Percentiles rank a stretch among this genome's conserved stretches.
These are phyloP conservation scores for Atractosteus spatula DNA, from an alignment of 2,113 vertebrate genomes.

Conservation along the genomic window DNA sequence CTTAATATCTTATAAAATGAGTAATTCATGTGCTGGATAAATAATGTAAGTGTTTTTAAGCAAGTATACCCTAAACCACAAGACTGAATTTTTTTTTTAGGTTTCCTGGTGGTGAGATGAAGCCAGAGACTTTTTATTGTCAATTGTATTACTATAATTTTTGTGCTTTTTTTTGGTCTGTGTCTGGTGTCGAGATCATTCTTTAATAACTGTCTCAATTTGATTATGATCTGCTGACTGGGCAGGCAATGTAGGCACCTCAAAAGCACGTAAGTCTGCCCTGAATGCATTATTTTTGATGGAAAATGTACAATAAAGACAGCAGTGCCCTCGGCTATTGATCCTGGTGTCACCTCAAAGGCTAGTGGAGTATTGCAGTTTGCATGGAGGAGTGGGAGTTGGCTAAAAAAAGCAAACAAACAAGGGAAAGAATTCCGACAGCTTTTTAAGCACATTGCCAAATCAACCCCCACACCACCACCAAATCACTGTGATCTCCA, in stretches of 20 bases:
- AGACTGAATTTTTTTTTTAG: no score
- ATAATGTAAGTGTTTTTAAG: no score
- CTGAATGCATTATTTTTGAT: constrained; percentile 73
- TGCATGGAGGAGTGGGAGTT: constrained; percentile 27
- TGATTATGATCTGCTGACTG: constrained; percentile 71
- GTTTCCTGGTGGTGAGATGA: no score
- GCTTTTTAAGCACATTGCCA: constrained; percentile 53
- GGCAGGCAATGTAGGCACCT: constrained; percentile 53
- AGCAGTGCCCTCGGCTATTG: constrained; percentile 61
- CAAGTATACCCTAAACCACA: no score
- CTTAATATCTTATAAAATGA: no score
- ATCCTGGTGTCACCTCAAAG: constrained; percentile 40
- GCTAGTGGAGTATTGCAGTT: constrained; percentile 31
- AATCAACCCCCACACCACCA: constrained; percentile 51
- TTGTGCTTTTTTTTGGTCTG: constrained; percentile 53
- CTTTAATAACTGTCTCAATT: constrained; percentile 75
- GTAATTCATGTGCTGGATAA: no score
- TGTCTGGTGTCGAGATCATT: constrained; percentile 73
- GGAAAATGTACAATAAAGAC: constrained; percentile 44
- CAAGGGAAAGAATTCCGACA: constrained; percentile 35
- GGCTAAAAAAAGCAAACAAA: constrained; percentile 21
- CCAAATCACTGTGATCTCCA: constrained; percentile 47
- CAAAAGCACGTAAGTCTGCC: constrained; percentile 58
- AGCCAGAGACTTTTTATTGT: constrained; percentile 17
- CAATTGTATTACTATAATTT: constrained; percentile 56